Base-by-base conservation (phyloP, 2,113 vertebrate genomes). In the Perca fluviatilis region DNA sequence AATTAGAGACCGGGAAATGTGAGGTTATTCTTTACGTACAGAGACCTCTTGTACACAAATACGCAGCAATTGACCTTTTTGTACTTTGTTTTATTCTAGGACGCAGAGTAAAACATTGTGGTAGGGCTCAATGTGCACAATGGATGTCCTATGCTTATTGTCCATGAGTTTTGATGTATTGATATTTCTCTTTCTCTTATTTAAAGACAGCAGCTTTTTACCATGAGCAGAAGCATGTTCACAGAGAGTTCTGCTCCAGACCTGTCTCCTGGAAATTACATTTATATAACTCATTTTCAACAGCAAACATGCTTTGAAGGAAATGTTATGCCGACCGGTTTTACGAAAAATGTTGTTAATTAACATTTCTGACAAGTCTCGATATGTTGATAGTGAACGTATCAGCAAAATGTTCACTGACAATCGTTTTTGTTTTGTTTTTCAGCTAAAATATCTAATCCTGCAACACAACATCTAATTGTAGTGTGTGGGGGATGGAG, bases 11-110 rank as follows among this genome's bases (percentile, higher is more conserved):
- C 7, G 60, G n/a, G 33, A 36, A n/a, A 36, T 36, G 2, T 53
- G 53, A 62, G 49, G 47, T 60, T 21, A n/a, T 57, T 74, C 56
- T 50, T 2, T 63, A 23, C 1, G 1, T 16, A 27, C 66, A 36
- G 14, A 49, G 21, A 50, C 18, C n/a, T 51, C 12, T 66, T 49
- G 25, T 8, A 58, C 65, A 72, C 75, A 57, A 53, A 54, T 1
- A 21, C 1, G n/a, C 13, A 30, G 43, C 46, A 56, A 40, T 4
- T 54, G 47, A 77, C 27, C 54, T 74, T 49, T 57, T 74, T 56
- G 16, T 71, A 69, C 65, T 46, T 33, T 18, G 63, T 72, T 72
- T 47, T 10, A 50, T 51, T 63, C 15, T 30, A 62, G 61, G 56
- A 47, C 61, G 16, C 18, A 51, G 36, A 12, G 60, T 14, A 6